A percentile compares a stretch with the other conserved stretches of the same genome.
These are phyloP conservation scores for Lasioglossum morio DNA, from an alignment of 2,888 invertebrate genomes.

Conservation along the genomic window DNA sequence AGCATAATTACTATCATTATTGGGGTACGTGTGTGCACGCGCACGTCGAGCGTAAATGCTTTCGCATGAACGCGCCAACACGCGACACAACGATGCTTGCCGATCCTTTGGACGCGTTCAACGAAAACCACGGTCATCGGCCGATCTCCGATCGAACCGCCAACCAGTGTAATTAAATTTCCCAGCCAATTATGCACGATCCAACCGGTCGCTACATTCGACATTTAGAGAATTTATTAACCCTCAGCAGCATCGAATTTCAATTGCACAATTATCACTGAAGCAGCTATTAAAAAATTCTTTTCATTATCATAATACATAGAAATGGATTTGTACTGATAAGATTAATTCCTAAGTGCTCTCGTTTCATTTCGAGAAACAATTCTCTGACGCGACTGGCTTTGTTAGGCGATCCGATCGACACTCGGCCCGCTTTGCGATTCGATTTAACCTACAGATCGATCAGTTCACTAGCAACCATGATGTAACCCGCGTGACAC, in stretches of 20 bases:
- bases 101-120: slow-evolving; percentile 4
- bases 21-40: slow-evolving; percentile 46
- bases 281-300: not conserved
- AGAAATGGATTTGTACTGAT: not conserved
- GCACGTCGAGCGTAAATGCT: slow-evolving; percentile 44
- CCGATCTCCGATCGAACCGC: slow-evolving; percentile 28
- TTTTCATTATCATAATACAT: not conserved
- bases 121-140: not conserved
- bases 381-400: not conserved
- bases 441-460: slow-evolving; percentile 12
- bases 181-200: not conserved
- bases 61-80: slow-evolving; percentile 35
- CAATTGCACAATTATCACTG: not conserved
- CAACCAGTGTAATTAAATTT: slow-evolving; percentile 30
- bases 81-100: slow-evolving; percentile 28
- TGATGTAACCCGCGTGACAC: slow-evolving; percentile 28
- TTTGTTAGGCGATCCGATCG: not conserved
- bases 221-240: not conserved
- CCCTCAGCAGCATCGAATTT: not conserved
- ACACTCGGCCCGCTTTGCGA: too few relatives aligned
- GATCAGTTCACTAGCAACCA: not conserved
- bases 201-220: not conserved
- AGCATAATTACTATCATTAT: slow-evolving; percentile 71
- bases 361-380: not conserved
- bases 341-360: not conserved